phyloP scores from a whole-genome alignment of 2,888 invertebrate genomes.

The Chouioia cunea region DNA sequence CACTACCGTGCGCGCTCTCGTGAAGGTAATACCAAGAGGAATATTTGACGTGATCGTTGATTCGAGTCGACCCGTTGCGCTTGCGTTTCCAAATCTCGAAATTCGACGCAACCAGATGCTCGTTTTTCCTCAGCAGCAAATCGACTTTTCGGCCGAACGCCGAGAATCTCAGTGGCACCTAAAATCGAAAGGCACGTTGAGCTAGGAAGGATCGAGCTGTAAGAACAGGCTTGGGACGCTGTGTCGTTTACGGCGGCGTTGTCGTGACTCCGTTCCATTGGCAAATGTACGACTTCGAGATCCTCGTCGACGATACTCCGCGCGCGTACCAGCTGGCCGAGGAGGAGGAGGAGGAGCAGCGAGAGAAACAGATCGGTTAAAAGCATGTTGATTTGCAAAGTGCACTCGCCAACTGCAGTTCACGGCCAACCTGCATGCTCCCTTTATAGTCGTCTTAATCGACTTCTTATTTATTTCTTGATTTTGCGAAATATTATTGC shows the following conservation, averaged over 20 bases:
- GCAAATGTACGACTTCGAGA: conserved; percentile 55
- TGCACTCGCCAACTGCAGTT: conserved; percentile 26
- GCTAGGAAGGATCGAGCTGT: not conserved
- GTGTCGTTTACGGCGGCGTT: conserved; percentile 40
- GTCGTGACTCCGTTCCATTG: conserved; percentile 49
- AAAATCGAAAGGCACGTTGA: conserved; percentile 27
- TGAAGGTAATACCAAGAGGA: conserved; percentile 78
- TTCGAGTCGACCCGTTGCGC: conserved; percentile 59
- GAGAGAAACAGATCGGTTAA: not conserved
- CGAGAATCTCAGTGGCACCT: conserved; percentile 60
- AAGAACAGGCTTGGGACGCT: conserved; percentile 47
- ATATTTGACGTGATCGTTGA: conserved; percentile 57
- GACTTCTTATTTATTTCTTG: not conserved
- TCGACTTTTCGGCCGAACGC: conserved; percentile 69
- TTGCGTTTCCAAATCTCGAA: conserved; percentile 74
- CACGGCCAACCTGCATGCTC: conserved; percentile 21
- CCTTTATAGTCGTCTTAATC: conserved; percentile 35
- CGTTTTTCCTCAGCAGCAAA: conserved; percentile 75
- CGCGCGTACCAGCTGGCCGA: not conserved
- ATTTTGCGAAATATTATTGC: conserved; percentile 41
- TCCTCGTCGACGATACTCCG: conserved; percentile 42
- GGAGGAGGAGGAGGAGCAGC: conserved; percentile 3
- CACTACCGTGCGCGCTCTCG: conserved; percentile 72
- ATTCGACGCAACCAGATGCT: conserved; percentile 73
- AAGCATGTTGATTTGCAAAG: conserved; percentile 23